These are phyloP conservation scores for Gortyna flavago DNA, from an alignment of 2,888 invertebrate species.

Conservation along the genomic window DNA sequence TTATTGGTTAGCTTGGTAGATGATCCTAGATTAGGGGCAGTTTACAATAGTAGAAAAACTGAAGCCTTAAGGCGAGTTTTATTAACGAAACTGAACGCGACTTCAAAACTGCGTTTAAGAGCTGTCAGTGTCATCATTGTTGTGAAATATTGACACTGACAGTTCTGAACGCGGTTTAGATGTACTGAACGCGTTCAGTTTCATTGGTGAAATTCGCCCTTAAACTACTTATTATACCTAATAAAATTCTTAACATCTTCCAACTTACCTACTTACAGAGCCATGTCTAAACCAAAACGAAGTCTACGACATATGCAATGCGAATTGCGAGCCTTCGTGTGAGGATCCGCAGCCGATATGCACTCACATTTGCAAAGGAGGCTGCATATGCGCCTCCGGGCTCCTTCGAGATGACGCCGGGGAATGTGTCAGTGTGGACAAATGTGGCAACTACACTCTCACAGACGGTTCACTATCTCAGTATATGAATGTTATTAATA, in stretches of 20 bases:
- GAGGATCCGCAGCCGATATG: constrained; percentile 83
- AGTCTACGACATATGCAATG: constrained; percentile 82
- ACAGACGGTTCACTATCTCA: constrained; percentile 74
- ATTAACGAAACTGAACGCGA: not conserved
- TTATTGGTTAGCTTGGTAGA: not conserved
- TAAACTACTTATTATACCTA: too few relatives aligned
- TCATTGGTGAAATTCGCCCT: not conserved
- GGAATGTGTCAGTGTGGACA: constrained; percentile 80
- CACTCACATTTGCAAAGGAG: constrained; percentile 78
- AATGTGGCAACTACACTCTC: constrained; percentile 75
- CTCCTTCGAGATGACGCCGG: constrained; percentile 77
- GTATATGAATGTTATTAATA: constrained; percentile 81
- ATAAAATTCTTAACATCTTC: not conserved
- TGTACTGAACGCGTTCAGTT: not conserved
- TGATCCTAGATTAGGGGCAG: too few relatives aligned
- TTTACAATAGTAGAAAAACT: not conserved
- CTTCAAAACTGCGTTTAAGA: not conserved
- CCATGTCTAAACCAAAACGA: constrained; percentile 83
- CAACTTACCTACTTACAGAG: constrained; percentile 70
- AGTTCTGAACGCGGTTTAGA: not conserved
- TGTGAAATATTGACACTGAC: not conserved
- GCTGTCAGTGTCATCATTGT: not conserved
- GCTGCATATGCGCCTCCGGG: constrained; percentile 83
- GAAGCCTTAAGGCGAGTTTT: not conserved
- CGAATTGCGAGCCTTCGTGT: constrained; percentile 82